Evolutionary conservation across 1,140 invertebrate genomes (phyloP).

Genomic region (Saccostrea cuccullata): DNA sequence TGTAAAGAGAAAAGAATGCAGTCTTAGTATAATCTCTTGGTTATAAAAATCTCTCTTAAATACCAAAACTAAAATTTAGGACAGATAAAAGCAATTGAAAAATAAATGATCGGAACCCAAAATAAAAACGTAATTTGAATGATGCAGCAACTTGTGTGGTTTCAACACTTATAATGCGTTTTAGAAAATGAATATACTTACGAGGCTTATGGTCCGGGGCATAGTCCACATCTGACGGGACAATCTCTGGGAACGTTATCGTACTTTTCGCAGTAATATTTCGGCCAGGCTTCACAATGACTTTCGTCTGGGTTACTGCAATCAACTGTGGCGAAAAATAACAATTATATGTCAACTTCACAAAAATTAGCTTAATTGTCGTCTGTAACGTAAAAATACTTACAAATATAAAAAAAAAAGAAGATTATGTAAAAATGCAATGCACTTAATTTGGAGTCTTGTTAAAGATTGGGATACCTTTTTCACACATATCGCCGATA

Average conservation of each 20-base stretch:
- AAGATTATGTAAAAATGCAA: no score
- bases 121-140: no score
- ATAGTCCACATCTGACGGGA: conserved; percentile 63
- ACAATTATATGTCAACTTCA: not conserved
- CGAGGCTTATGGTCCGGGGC: not conserved
- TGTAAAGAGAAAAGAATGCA: not conserved
- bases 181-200: no score
- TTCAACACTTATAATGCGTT: no score
- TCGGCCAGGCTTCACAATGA: conserved; percentile 58
- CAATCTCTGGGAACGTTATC: conserved; percentile 64
- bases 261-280: conserved; percentile 52
- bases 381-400: no score
- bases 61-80: no score
- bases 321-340: conserved; percentile 50
- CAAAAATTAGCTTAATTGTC: not conserved
- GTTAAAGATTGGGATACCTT: conserved; percentile 44
- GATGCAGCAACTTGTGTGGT: no score
- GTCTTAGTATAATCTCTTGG: not conserved
- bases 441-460: not conserved
- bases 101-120: no score
- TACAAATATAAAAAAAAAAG: no score
- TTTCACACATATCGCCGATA: conserved; percentile 54
- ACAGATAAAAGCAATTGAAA: no score
- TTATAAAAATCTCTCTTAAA: not conserved
- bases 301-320: conserved; percentile 51